A percentile compares a stretch with the other conserved stretches of the same genome.
phyloP scores from a whole-genome alignment of 2,888 invertebrate genomes.

The Acanthosepion pharaonis region DNA sequence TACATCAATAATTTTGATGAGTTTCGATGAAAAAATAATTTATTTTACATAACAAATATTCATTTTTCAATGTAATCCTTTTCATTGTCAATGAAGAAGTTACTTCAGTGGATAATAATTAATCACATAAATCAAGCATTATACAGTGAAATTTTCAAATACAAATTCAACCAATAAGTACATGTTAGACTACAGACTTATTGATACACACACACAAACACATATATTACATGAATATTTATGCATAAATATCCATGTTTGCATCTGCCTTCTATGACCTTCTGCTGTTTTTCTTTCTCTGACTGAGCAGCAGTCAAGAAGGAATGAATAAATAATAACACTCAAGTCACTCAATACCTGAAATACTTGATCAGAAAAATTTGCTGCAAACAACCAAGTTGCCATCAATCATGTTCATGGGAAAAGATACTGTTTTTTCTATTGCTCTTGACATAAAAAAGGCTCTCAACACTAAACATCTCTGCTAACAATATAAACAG shows the following conservation, averaged over 20 bases:
- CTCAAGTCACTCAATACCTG: background rate
- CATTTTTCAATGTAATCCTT: too few species aligned
- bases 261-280: background rate
- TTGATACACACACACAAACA: background rate
- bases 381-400: background rate
- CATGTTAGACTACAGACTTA: too few species aligned
- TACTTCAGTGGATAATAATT: too few species aligned
- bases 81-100: too few species aligned
- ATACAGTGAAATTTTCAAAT: too few species aligned
- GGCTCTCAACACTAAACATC: background rate
- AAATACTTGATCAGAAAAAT: background rate
- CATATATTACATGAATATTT: background rate
- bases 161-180: too few species aligned
- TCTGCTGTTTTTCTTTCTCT: background rate
- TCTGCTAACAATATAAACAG: background rate
- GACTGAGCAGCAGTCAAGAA: background rate
- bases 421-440: background rate
- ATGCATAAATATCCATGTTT: slow-evolving; percentile 2
- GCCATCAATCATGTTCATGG: slow-evolving; percentile 9
- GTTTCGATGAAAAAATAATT: too few species aligned
- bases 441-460: background rate
- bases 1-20: too few species aligned
- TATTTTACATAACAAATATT: too few species aligned
- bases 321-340: background rate
- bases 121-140: too few species aligned